phyloP scores from a whole-genome alignment of 2,113 vertebrate genomes.

The Hypomesus transpacificus region DNA sequence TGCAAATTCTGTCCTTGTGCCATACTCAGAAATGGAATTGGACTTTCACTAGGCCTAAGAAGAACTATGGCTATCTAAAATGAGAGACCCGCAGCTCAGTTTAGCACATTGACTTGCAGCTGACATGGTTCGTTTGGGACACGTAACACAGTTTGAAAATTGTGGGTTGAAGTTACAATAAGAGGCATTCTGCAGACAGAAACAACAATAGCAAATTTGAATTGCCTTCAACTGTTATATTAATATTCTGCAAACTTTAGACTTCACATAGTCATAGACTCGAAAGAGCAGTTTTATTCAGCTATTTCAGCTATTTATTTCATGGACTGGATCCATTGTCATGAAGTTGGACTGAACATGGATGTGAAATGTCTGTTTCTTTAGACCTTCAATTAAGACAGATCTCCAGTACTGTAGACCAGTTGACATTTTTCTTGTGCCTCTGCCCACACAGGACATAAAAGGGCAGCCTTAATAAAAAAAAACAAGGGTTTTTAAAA shows the following conservation, averaged over 20 bases:
- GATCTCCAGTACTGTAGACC: no score
- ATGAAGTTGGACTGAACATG: no score
- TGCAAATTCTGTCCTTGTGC: constrained; percentile 24
- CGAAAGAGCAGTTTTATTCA: not conserved
- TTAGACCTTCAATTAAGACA: no score
- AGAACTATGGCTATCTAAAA: not conserved
- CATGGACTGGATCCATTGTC: no score
- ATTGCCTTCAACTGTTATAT: constrained; percentile 8
- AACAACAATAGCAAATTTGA: not conserved
- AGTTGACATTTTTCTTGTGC: constrained; percentile 27
- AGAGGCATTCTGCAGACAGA: not conserved
- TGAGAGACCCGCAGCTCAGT: no score
- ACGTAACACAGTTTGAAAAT: not conserved
- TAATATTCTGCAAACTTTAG: no score
- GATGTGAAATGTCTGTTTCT: no score
- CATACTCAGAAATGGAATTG: constrained; percentile 3
- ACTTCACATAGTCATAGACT: not conserved
- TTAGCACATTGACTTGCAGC: no score
- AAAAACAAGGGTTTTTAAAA: not conserved
- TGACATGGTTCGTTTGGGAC: no score
- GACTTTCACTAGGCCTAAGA: not conserved
- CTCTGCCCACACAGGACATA: constrained; percentile 21
- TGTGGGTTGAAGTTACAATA: not conserved
- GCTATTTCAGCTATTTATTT: no score
- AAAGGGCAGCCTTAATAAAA: constrained; percentile 23